Evolutionary conservation across 2,113 vertebrate species (phyloP), one percentile per base, ranked within the genome.

Genomic region (Geothlypis trichas): DNA sequence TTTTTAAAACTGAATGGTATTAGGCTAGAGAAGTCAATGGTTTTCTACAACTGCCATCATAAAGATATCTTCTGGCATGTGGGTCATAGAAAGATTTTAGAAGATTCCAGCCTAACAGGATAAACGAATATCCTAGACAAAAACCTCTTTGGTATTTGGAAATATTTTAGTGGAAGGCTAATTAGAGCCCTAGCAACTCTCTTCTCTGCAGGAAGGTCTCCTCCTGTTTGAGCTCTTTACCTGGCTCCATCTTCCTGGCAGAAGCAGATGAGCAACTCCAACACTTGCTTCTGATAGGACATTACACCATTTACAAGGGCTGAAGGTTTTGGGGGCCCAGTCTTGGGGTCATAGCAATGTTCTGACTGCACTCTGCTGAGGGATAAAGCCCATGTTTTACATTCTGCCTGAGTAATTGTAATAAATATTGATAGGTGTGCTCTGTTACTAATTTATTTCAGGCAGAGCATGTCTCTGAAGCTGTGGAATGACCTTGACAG

Each of bases 381-480:
- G 75, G 63, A 80, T 92, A 35, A 81, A 80, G 57, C 42, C 76
- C 72, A 28, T 86, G 41, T 68, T 97, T 97, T 72, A 84, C 66
- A 96, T 96, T 96, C 93, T 87, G 63, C 57, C 61, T 67, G 82
- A 86, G 82, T 93, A 95, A 94, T 90, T 85, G 88, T 96, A 83
- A 97, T 97, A 96, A 96, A 95, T 96, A 97, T 95, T 97, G 96
- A 96, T 96, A 96, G 87, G 24, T 94, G 61, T 81, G 75, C 86
- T 95, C 69, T 1, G 2, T 92, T 96, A 94, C 87, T 97, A 97
- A 97, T 95, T 96, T 94, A 90, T 95, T 95, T 94, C 8, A 7
- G 87, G 59, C 88, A 94, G 54, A 94, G 9, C 37, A 35, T 90
- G 79, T 74, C 93, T 96, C 82, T 86, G 85, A 91, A 90, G 61